Conservation (phyloP, 2,888 invertebrate species). For the Ormyrus nitidulus region DNA sequence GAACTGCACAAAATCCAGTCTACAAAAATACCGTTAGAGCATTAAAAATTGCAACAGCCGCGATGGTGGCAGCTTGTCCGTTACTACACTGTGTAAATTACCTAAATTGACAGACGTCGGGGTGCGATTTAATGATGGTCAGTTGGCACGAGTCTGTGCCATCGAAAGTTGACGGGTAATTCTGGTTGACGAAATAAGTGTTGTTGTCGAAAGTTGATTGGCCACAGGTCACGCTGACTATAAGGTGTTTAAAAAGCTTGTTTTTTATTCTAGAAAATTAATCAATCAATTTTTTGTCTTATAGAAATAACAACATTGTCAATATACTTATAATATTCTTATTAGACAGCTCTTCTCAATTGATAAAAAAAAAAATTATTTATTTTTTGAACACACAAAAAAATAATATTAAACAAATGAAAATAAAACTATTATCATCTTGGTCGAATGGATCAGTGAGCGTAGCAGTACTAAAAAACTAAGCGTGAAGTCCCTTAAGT, state of each 20-base stretch:
- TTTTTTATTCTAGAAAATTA: not conserved
- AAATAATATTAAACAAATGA: too few species aligned
- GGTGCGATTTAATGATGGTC: constrained; percentile 85
- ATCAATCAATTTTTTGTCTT: too few species aligned
- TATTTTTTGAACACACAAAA: too few species aligned
- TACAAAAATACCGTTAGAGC: constrained; percentile 64
- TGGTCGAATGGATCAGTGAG: too few species aligned
- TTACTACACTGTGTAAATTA: constrained; percentile 66
- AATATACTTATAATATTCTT: too few species aligned
- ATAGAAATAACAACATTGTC: too few species aligned
- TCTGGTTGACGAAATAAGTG: constrained; percentile 90
- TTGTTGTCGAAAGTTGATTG: constrained; percentile 87
- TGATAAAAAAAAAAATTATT: too few species aligned
- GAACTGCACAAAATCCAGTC: constrained; percentile 88
- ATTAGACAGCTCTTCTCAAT: too few species aligned
- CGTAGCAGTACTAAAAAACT: too few species aligned
- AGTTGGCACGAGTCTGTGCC: constrained; percentile 90
- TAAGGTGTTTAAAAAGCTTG: constrained; percentile 48
- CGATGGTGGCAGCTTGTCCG: too few species aligned
- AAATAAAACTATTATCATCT: too few species aligned
- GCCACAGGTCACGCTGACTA: constrained; percentile 89
- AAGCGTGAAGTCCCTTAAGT: too few species aligned
- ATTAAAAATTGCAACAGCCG: not conserved
- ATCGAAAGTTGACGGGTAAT: constrained; percentile 86
- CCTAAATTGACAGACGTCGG: constrained; percentile 91